phyloP scores from a whole-genome alignment of 1,140 invertebrate species.

The Drosophila oshimai region DNA sequence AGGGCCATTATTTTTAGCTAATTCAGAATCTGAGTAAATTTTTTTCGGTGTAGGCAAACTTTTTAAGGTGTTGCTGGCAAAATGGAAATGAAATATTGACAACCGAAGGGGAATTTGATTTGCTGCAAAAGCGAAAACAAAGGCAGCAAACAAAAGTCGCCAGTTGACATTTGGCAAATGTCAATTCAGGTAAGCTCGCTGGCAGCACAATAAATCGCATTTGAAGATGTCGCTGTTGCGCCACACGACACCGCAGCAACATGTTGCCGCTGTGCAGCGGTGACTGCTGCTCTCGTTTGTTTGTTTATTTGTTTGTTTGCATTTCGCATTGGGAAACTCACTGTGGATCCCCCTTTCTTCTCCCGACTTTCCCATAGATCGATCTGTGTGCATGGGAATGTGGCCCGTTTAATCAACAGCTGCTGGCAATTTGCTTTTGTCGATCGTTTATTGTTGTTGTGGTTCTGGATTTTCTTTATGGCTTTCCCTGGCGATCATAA shows the following conservation, averaged over 20 bases:
- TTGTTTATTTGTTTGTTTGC: constrained; percentile 3
- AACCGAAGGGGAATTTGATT: constrained; percentile 28
- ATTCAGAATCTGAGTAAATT: too few species aligned
- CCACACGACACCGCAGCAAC: constrained; percentile 14
- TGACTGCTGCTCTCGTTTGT: constrained; percentile 21
- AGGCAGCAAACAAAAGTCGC: constrained; percentile 43
- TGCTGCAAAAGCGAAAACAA: constrained; percentile 14
- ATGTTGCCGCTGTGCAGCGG: constrained; percentile 1
- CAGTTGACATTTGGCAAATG: constrained; percentile 70
- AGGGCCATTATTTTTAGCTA: too few species aligned
- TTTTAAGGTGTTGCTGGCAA: constrained; percentile 56
- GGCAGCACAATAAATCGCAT: constrained; percentile 22
- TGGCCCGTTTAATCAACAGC: constrained; percentile 25
- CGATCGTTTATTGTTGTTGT: constrained; percentile 30
- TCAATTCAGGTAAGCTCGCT: constrained; percentile 39
- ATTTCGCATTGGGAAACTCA: constrained; percentile 3
- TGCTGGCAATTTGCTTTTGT: constrained; percentile 35
- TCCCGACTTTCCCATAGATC: constrained; percentile 3
- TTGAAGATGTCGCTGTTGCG: constrained; percentile 49
- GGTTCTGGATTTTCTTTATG: constrained; percentile 37
- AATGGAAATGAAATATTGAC: constrained; percentile 18
- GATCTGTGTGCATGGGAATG: constrained; percentile 6
- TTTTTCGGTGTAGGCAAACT: neutral
- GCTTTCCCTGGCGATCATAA: constrained; percentile 21
- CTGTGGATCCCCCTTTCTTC: neutral